Evolutionary conservation across 2,888 invertebrate species (phyloP).

Genomic region (Nomada flava): DNA sequence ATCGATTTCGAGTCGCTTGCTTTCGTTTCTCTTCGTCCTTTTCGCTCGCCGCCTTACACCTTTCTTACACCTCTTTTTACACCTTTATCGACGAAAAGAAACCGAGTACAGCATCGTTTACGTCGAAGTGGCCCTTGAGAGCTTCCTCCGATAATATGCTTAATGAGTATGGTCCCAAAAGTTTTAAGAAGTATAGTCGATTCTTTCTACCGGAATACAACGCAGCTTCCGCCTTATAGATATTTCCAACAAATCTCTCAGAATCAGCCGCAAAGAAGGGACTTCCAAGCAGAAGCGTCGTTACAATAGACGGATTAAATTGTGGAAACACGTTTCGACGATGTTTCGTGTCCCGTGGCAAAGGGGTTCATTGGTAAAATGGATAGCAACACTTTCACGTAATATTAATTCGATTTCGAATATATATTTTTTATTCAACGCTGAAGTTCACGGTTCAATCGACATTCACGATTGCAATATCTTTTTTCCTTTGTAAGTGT

Average conservation of each 20-base stretch:
- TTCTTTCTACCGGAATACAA: conserved; percentile 51
- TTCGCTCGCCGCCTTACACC: neutral
- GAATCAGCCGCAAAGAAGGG: conserved; percentile 33
- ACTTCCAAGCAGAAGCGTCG: conserved; percentile 44
- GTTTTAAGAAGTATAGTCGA: conserved; percentile 76
- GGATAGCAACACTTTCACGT: neutral
- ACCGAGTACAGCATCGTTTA: conserved; percentile 74
- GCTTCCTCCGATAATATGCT: conserved; percentile 68
- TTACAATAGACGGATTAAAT: conserved; percentile 24
- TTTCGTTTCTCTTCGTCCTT: conserved; percentile 14
- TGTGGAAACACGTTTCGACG: neutral
- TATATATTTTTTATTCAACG: neutral
- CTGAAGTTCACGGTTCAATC: neutral
- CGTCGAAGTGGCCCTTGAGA: conserved; percentile 66
- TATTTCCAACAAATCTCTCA: conserved; percentile 34
- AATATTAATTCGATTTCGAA: conserved; percentile 14
- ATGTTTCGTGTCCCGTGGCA: neutral
- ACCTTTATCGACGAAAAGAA: conserved; percentile 63
- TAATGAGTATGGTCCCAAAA: conserved; percentile 82
- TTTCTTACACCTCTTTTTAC: neutral
- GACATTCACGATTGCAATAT: neutral
- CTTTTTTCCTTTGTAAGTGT: neutral
- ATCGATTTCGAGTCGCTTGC: conserved; percentile 1
- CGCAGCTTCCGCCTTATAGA: conserved; percentile 48
- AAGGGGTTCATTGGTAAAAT: neutral